These are phyloP conservation scores for Ictidomys tridecemlineatus DNA, from an alignment of 2,113 vertebrate species.

Conservation along the genomic window DNA sequence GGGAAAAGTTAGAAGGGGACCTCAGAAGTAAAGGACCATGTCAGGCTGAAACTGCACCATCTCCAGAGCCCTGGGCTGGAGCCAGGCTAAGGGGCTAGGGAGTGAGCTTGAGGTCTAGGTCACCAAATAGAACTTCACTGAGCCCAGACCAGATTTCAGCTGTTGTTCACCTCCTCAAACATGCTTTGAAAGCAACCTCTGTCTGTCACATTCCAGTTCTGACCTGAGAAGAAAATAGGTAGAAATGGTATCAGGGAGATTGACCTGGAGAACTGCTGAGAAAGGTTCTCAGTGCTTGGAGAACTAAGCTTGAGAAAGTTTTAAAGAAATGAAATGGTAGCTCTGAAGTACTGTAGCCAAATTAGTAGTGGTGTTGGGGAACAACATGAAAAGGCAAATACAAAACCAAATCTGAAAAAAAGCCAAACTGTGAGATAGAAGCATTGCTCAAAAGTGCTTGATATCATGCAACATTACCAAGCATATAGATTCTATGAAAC, in stretches of 20 bases:
- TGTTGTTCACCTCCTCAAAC: not conserved
- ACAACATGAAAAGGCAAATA: not conserved
- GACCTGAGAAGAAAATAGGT: not conserved
- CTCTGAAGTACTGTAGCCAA: not conserved
- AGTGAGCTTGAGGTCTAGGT: not conserved
- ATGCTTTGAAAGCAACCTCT: not conserved
- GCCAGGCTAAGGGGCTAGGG: not conserved
- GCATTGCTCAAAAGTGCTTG: not conserved
- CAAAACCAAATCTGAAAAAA: not conserved
- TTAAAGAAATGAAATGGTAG: not conserved
- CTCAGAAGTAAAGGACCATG: not conserved
- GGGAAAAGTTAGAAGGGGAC: too few species aligned
- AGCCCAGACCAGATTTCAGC: not conserved
- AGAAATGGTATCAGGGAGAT: not conserved
- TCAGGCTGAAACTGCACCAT: not conserved
- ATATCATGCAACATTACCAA: not conserved
- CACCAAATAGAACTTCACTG: not conserved
- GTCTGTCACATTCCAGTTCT: not conserved
- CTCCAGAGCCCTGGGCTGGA: not conserved
- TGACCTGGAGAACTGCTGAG: not conserved
- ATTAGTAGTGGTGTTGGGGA: not conserved
- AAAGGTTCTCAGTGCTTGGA: not conserved
- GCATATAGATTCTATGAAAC: accelerated
- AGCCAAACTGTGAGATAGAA: not conserved
- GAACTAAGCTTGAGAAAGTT: not conserved